These are phyloP conservation scores for Zosterops pallidus DNA, from an alignment of 2,113 vertebrate genomes.

Conservation along the genomic window DNA sequence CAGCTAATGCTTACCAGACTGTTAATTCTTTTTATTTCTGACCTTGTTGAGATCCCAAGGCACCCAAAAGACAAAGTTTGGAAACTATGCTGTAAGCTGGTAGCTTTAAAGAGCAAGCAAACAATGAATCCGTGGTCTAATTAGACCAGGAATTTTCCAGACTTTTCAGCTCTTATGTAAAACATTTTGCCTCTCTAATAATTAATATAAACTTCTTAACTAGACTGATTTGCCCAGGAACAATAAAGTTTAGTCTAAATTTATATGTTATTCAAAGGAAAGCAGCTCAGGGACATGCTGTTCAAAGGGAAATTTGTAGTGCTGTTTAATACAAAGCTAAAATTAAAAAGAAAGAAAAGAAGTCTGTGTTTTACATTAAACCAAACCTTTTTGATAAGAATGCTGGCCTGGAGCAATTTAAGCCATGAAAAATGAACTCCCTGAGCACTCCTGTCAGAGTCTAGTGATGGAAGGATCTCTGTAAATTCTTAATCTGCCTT, in stretches of 20 bases:
- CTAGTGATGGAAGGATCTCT: slow-evolving; percentile 85
- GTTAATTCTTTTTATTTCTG: slow-evolving; percentile 30
- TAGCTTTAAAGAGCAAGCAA: slow-evolving; percentile 49
- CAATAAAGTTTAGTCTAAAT: slow-evolving; percentile 58
- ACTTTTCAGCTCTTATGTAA: slow-evolving; percentile 37
- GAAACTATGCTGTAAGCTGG: slow-evolving; percentile 31
- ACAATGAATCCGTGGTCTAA: slow-evolving; percentile 36
- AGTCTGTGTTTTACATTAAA: slow-evolving; percentile 71
- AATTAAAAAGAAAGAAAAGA: slow-evolving; percentile 65
- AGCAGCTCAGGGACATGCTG: slow-evolving; percentile 34
- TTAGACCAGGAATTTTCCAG: slow-evolving; percentile 61
- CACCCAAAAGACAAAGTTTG: slow-evolving; percentile 32
- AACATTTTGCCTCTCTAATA: slow-evolving; percentile 57
- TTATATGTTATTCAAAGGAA: slow-evolving; percentile 59
- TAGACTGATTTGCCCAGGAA: slow-evolving; percentile 57
- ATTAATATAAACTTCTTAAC: slow-evolving; percentile 72
- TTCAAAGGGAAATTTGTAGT: slow-evolving; percentile 57
- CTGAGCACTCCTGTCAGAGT: slow-evolving; percentile 79
- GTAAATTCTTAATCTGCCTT: slow-evolving; percentile 90
- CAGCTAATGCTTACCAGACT: slow-evolving; percentile 35
- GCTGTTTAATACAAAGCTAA: slow-evolving; percentile 45
- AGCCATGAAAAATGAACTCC: slow-evolving; percentile 84
- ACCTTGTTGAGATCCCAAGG: background rate
- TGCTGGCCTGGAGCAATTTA: slow-evolving; percentile 77
- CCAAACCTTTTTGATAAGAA: slow-evolving; percentile 78